Percentiles rank a stretch among this genome's conserved stretches.
Evolutionary conservation across 1,140 invertebrate genomes (phyloP).

Genomic region (Papilio polytes): DNA sequence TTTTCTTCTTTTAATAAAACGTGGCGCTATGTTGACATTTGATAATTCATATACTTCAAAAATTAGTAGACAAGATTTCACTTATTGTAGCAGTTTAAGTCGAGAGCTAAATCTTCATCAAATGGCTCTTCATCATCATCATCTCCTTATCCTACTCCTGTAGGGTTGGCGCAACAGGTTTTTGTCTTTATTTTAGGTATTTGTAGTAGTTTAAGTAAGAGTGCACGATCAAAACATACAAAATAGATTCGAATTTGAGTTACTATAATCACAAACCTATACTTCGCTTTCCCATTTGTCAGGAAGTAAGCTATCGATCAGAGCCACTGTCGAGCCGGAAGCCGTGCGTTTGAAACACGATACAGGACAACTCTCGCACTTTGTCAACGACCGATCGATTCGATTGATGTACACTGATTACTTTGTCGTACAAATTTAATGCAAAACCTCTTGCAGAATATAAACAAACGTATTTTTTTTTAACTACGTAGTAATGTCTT

Average conservation of each 20-base stretch:
- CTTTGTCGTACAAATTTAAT: background rate
- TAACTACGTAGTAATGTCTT: background rate
- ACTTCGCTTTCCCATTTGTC: slow-evolving; percentile 14
- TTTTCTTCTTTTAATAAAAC: background rate
- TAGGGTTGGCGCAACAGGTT: no score
- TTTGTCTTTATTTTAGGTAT: background rate
- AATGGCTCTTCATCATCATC: background rate
- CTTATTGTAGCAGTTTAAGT: background rate
- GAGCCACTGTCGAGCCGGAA: slow-evolving; percentile 1
- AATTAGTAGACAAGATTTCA: background rate
- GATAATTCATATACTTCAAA: background rate
- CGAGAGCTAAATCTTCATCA: background rate
- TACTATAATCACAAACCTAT: background rate
- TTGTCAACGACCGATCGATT: slow-evolving; percentile 29
- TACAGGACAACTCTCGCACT: background rate
- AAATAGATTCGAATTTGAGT: background rate
- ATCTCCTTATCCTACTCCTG: no score
- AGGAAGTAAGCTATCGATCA: slow-evolving; percentile 28
- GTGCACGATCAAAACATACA: background rate
- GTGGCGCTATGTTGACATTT: background rate
- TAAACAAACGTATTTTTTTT: background rate
- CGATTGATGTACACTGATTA: slow-evolving; percentile 8
- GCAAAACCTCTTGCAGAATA: background rate
- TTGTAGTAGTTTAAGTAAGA: background rate
- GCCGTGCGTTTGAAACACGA: slow-evolving; percentile 6